Evolutionary conservation across 1,140 invertebrate genomes (phyloP), one percentile per base, ranked within the genome.

Genomic region (Trachelipus rathkii): DNA sequence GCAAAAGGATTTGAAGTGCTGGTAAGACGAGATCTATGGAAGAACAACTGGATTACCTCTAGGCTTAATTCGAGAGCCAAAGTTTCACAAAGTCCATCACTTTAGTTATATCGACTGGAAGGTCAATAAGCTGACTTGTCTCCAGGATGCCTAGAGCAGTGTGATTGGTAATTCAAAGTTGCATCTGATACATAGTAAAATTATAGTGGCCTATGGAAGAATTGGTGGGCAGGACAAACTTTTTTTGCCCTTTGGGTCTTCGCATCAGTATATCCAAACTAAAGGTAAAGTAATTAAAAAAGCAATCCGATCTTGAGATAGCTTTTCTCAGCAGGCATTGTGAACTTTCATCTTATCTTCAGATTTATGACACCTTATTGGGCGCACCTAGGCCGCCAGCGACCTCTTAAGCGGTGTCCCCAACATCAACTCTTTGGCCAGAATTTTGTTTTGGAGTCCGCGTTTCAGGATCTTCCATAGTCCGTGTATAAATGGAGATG

Each of bases 341-440:
- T 98, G 96, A 82, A 98, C 98, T 85, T 95, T 92, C 95, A 98
- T 98, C 87, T 98, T 98, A 84, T 98, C 96, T 85, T 98, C 95
- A 33, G 93, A 92, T 87, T 98, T 98, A 86, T 93, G 97, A 98
- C 2, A 96, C 89, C 72, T 91, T 89, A 72, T 91, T 89, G 1
- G 88, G 87, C 1, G 91, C 90, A 33, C 93, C 93, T 74, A 95
- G 86, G 77, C 90, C 89, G 77, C 90, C 89, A 44, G 92, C 87
- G 71, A 97, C 93, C 86, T 94, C 93, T 87, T 97, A 92, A 79
- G 91, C 92, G 23, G 89, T 89, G 82, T 93, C 92, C 0, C 93
- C 92, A 85, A 92, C 76, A 90, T 87, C 19, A 95, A 87, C 11
- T 44, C 76, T 43, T 77, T 70, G n/a, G 44, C 77, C n/a, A 72